These are phyloP conservation scores for Calyptommatus sinebrachiatus DNA, from an alignment of 2,113 vertebrate species.

Conservation along the genomic window DNA sequence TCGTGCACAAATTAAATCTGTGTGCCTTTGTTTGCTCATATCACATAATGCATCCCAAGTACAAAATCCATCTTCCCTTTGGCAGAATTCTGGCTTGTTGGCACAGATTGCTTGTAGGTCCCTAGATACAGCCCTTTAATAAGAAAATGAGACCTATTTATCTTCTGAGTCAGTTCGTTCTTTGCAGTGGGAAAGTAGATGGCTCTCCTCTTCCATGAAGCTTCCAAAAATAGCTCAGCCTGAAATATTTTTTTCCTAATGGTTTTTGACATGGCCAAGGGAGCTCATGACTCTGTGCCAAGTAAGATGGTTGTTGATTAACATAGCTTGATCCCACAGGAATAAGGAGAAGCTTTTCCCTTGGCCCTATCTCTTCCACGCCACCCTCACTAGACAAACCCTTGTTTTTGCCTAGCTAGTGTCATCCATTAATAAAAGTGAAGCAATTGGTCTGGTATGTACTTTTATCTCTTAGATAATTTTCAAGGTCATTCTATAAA, in stretches of 20 bases:
- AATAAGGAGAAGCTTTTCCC: slow-evolving; percentile 22
- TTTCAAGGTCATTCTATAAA: slow-evolving; percentile 36
- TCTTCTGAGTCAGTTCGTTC: background rate
- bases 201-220: slow-evolving; percentile 30
- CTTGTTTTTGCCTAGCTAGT: slow-evolving; percentile 42
- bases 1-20: background rate
- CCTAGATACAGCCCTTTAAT: background rate
- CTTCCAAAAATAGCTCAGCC: slow-evolving; percentile 33
- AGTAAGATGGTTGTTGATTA: slow-evolving; percentile 29
- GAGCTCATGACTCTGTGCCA: slow-evolving; percentile 25
- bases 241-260: slow-evolving; percentile 19
- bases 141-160: slow-evolving; percentile 3
- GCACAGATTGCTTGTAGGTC: background rate
- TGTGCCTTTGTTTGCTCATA: background rate
- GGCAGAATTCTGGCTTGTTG: background rate
- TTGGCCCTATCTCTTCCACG: slow-evolving; percentile 12
- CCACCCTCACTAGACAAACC: background rate
- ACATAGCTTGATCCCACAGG: slow-evolving; percentile 33
- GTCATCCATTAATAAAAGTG: slow-evolving; percentile 39
- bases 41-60: background rate
- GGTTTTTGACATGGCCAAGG: background rate
- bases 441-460: slow-evolving; percentile 60
- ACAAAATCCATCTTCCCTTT: slow-evolving; percentile 14
- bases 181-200: slow-evolving; percentile 42
- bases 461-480: slow-evolving; percentile 39